Conservation (phyloP, 2,113 vertebrate species). For the Tupaia chinensis region DNA sequence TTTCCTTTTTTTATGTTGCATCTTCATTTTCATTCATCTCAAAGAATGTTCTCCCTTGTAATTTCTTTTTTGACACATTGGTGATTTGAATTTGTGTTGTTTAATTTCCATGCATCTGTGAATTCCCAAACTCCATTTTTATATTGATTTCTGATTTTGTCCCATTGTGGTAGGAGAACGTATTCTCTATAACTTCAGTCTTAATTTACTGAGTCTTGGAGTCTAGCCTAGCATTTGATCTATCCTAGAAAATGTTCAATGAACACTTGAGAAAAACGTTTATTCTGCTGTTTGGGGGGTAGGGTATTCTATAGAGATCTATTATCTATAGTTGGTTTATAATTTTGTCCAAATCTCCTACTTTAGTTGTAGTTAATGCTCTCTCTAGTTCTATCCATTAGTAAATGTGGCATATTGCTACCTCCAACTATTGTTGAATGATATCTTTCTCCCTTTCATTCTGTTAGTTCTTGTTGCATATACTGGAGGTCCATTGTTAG, state of each 20-base stretch:
- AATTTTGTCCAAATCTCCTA: neutral
- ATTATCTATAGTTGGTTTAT: neutral
- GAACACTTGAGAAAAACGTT: neutral
- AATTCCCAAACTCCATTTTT: neutral
- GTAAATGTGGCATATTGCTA: neutral
- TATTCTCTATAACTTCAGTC: neutral
- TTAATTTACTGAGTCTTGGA: neutral
- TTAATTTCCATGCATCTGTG: neutral
- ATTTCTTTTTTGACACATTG: neutral
- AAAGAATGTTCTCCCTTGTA: neutral
- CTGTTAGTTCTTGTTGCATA: neutral
- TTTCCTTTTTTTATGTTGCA: neutral
- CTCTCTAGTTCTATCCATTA: neutral
- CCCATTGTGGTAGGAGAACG: neutral
- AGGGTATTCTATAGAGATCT: neutral
- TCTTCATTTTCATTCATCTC: neutral
- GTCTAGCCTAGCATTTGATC: neutral
- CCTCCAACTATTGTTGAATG: neutral
- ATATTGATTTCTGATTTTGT: neutral
- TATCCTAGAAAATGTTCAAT: neutral
- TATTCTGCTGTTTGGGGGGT: neutral
- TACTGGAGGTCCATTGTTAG: neutral
- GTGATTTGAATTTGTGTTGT: too few relatives aligned
- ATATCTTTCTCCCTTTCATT: neutral
- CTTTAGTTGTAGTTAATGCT: neutral